Base-by-base conservation (phyloP, 2,113 vertebrate genomes). In the Microtus pennsylvanicus region DNA sequence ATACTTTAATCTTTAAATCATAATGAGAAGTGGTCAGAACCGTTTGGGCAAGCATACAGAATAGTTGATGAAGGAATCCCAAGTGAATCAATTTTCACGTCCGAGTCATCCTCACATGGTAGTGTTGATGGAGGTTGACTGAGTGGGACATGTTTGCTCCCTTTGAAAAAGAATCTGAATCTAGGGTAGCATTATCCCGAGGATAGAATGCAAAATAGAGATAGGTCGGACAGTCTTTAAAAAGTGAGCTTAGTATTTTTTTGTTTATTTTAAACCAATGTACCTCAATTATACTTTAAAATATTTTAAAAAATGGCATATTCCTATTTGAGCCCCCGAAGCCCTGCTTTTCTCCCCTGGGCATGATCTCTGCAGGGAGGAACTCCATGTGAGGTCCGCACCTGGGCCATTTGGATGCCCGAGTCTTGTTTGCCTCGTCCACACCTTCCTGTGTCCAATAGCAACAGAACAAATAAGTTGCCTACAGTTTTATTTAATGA, bases 1-100 rank as follows among this genome's bases (percentile, higher is more conserved):
- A 78, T 5, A n/a, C 21, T 81, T 95, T 89, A 94, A 92, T 96
- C 65, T 91, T 97, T 91, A 95, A 90, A 95, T 69, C 42, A 35
- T 93, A 93, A 78, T 92, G 83, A 87, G 52, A 94, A 93, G 90
- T 95, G 80, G n/a, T 93, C 94, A 72, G 65, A 95, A 88, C 28
- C 10, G 10, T 94, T 91, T 89, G 33, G 55, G 8, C 38, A 90
- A 92, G 50, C 87, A 47, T 52, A 91, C 42, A 82, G 86, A 83
- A 70, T 17, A 94, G 87, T 93, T 92, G 19, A 90, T 92, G 19
- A 90, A 95, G 72, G 67, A 96, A 93, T 47, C 77, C 42, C 30
- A 89, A 69, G 70, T 87, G 67, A 91, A 93, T 93, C 70, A 81
- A 83, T 76, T 90, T 93, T 93, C 55, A 38, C 17, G 75, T 89